Evolutionary conservation across 2,797 vertebrate genomes (phyloP).

Genomic region (Characodon lateralis): DNA sequence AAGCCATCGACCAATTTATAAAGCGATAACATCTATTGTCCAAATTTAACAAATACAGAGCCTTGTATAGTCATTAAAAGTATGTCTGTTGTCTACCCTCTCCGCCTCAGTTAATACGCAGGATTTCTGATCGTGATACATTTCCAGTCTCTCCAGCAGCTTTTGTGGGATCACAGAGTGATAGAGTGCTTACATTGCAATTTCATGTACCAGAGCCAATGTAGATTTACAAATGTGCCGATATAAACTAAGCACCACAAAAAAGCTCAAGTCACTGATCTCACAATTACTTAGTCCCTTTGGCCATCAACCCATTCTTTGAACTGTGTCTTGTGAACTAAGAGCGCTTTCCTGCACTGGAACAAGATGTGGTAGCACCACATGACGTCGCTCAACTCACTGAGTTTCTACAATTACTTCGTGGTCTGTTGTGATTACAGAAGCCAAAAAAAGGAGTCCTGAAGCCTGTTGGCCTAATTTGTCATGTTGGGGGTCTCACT

Average conservation of each 20-base stretch:
- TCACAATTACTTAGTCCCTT: constrained; percentile 76
- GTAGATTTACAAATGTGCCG: constrained; percentile 76
- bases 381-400: constrained; percentile 73
- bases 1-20: neutral
- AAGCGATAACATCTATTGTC: neutral
- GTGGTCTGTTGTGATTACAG: constrained; percentile 67
- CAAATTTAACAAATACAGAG: constrained; percentile 3
- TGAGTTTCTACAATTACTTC: constrained; percentile 72
- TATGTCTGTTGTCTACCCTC: constrained; percentile 7
- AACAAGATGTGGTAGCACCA: constrained; percentile 75
- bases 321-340: constrained; percentile 76
- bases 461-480: constrained; percentile 80
- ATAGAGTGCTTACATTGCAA: constrained; percentile 63
- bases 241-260: constrained; percentile 75
- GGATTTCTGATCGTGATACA: constrained; percentile 28
- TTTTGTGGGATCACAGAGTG: constrained; percentile 46
- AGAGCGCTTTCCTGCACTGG: constrained; percentile 71
- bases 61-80: neutral
- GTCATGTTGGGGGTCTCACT: constrained; percentile 77
- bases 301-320: constrained; percentile 78
- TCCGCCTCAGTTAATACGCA: constrained; percentile 12
- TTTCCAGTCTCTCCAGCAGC: constrained; percentile 56
- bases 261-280: constrained; percentile 77
- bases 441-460: constrained; percentile 59
- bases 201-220: constrained; percentile 65